Evolutionary conservation across 2,797 vertebrate species (phyloP), one percentile per base, ranked within the genome.

Genomic region (Masticophis lateralis): DNA sequence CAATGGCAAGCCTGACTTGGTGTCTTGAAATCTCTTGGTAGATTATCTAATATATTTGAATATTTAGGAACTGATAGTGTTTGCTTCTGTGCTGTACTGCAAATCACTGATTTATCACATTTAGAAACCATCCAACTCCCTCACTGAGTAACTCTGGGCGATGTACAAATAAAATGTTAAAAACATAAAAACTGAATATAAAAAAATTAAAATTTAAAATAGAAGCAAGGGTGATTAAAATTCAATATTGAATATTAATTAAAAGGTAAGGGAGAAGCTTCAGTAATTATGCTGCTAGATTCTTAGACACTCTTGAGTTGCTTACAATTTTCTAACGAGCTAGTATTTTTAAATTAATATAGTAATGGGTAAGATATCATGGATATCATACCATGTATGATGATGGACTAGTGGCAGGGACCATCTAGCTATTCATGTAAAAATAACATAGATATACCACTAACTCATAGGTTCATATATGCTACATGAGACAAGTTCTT

Each of bases 1-100:
- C 94, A 8, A 51, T 92, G 95, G 90, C 95, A 96, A 94, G 96
- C 96, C 89, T 97, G 96, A 94, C 95, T 61, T 91, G 95, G 94
- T 95, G 94, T 94, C 91, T 28, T 28, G 11, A 63, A 63, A 63
- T 28, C 27, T 94, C 94, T 93, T 91, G 74, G 91, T 96, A 94
- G 43, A 92, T 88, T 60, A 60, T 57, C 37, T 94, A 96, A 95
- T 96, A 86, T 66, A 90, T 79, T 69, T 91, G 91, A 93, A 43
- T 94, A 95, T 93, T 89, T 93, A 91, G 86, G 47, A 69, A 90
- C 0, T 0, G 93, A 51, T 88, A 18, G 59, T 91, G 43, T 60
- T 74, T 94, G 43, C n/a, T 91, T 27, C 90, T 93, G 91, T 32
- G 27, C 18, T 87, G 14, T 91, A 79, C 74, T 79, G 69, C 18